Base-by-base conservation (phyloP, 2,113 vertebrate genomes). In the Pituophis catenifer region DNA sequence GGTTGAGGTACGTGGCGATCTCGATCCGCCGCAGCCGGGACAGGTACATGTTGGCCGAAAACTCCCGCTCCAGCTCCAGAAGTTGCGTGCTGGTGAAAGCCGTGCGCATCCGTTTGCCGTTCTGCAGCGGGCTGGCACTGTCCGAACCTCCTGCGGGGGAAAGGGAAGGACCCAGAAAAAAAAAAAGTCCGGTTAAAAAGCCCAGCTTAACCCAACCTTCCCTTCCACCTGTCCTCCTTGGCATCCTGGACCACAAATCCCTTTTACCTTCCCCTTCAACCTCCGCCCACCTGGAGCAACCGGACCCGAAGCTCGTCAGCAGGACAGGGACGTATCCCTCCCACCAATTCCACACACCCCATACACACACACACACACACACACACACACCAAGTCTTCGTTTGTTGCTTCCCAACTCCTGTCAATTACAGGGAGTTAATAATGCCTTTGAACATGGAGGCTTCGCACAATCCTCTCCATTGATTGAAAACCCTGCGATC, bases 41-140 rank as follows among this genome's bases (percentile, higher is more conserved):
- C 86, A 99, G 98, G 96, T 99, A 99, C 99, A 99, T 99, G 96
- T 99, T 99, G 93, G 99, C 99, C 19, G 99, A 99, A 96, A 99
- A 99, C 94, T 99, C 99, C 55, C 99, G 97, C 97, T 99, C 99
- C 89, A 99, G 97, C 97, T 99, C 99, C 97, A 99, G 96, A 23
- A 99, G 99, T 93, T 99, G 99, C 0, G 99, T 99, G 97, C 99
- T 99, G 33, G 99, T 99, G 97, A 99, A 99, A 15, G 99, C 99
- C 1, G 99, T 99, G 97, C 99, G 98, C 99, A 99, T 99, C 96
- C 99, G 97, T 95, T 99, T 99, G 55, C 99, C 99, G 12, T 99
- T 99, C 95, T 99, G 98, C 8, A 99, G 97, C 96, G 98, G 99
- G 93, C 97, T 97, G 95, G 94, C 97, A 0, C 58, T 44, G 44